A percentile compares a stretch with the other conserved stretches of the same genome.
These are phyloP conservation scores for Choristoneura rosaceana DNA, from an alignment of 2,888 invertebrate species.

Conservation along the genomic window DNA sequence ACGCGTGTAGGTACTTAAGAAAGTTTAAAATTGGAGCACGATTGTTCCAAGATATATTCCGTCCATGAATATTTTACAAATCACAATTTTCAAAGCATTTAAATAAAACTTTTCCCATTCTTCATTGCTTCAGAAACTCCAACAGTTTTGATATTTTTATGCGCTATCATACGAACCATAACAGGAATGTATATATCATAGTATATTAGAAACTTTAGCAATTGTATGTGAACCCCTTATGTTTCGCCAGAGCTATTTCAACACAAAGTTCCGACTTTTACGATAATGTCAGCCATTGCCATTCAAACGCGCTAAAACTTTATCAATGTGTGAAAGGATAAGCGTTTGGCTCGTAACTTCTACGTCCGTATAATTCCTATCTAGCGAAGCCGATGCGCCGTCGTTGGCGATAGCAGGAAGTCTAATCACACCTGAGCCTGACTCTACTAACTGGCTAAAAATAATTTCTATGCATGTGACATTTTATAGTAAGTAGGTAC, in stretches of 20 bases:
- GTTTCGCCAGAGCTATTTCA: constrained; percentile 80
- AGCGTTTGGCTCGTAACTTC: constrained; percentile 73
- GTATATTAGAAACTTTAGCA: constrained; percentile 83
- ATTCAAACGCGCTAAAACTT: constrained; percentile 84
- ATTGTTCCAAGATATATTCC: neutral
- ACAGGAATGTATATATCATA: constrained; percentile 70
- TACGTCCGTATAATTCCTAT: constrained; percentile 51
- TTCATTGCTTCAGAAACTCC: constrained; percentile 51
- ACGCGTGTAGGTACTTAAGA: neutral
- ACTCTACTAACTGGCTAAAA: neutral
- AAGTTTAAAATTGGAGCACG: neutral
- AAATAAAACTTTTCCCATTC: constrained; percentile 21
- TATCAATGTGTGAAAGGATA: constrained; percentile 83
- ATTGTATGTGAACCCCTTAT: constrained; percentile 84
- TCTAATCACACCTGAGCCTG: constrained; percentile 15
- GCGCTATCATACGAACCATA: constrained; percentile 71
- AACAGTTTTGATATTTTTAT: constrained; percentile 75
- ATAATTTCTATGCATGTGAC: neutral
- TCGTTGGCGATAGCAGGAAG: constrained; percentile 21
- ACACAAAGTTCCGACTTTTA: constrained; percentile 84
- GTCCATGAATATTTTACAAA: constrained; percentile 2
- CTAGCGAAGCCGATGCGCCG: constrained; percentile 46
- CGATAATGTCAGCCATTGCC: constrained; percentile 85
- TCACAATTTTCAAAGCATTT: constrained; percentile 12
- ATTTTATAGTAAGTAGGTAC: neutral